phyloP scores from a whole-genome alignment of 2,888 invertebrate genomes.

The Oxystoma pomonae region DNA sequence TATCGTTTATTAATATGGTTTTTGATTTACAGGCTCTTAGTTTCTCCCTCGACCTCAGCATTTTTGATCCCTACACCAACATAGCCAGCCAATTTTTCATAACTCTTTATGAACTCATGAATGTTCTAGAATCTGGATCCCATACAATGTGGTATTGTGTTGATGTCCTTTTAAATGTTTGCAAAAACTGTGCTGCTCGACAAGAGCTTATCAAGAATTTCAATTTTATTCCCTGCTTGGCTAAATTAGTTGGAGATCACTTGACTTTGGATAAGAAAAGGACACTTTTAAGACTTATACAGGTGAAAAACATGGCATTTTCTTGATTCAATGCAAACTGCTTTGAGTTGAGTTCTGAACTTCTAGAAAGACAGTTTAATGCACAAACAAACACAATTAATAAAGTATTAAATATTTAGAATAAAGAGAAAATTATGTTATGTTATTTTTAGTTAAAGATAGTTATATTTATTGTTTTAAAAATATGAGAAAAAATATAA shows the following conservation, averaged over 20 bases:
- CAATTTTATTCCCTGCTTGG: conserved; percentile 64
- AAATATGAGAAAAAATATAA: too few relatives aligned
- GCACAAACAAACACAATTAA: too few relatives aligned
- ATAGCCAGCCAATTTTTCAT: conserved; percentile 65
- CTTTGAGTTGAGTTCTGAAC: too few relatives aligned
- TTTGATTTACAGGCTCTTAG: conserved; percentile 56
- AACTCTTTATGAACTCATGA: conserved; percentile 62
- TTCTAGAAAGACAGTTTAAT: too few relatives aligned
- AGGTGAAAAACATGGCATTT: conserved; percentile 46
- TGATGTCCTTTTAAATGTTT: conserved; percentile 60
- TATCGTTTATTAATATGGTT: conserved; percentile 9
- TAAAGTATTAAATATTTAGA: too few relatives aligned
- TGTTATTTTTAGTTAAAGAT: too few relatives aligned
- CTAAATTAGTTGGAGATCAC: conserved; percentile 57
- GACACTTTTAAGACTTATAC: conserved; percentile 59
- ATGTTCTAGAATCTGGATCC: conserved; percentile 53
- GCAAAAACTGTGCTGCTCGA: conserved; percentile 58
- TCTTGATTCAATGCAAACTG: too few relatives aligned
- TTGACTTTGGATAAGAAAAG: conserved; percentile 62
- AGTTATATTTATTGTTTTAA: too few relatives aligned
- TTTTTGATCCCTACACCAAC: conserved; percentile 63
- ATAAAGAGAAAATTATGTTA: too few relatives aligned
- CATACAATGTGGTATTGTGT: conserved; percentile 62
- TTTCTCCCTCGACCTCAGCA: conserved; percentile 58
- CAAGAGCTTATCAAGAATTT: conserved; percentile 64